Conservation (phyloP, 2,888 invertebrate species). For the Melikaiella ostensackeni region DNA sequence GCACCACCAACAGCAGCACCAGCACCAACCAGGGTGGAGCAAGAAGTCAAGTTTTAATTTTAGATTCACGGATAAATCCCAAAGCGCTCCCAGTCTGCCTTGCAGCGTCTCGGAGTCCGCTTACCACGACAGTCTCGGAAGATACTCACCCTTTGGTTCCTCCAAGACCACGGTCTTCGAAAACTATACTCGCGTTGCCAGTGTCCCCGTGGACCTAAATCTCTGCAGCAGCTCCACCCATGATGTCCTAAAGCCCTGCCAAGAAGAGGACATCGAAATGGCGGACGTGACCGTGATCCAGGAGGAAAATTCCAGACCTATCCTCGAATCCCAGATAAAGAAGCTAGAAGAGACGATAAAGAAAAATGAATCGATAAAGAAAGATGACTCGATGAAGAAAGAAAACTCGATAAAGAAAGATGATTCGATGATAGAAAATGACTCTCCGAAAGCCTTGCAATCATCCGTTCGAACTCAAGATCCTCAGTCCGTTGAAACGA, state of each 20-base stretch:
- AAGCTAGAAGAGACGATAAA: slow-evolving; percentile 52
- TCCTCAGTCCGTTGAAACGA: slow-evolving; percentile 51
- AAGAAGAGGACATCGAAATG: slow-evolving; percentile 55
- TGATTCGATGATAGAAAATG: not conserved
- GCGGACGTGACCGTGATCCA: slow-evolving; percentile 55
- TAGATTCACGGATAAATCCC: slow-evolving; percentile 76
- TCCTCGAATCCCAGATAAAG: slow-evolving; percentile 46
- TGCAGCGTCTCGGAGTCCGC: slow-evolving; percentile 67
- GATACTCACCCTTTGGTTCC: slow-evolving; percentile 44
- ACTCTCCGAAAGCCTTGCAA: slow-evolving; percentile 37
- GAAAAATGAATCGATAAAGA: slow-evolving; percentile 30
- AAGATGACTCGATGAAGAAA: slow-evolving; percentile 24
- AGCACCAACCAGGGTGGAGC: slow-evolving; percentile 63
- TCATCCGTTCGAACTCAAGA: slow-evolving; percentile 69
- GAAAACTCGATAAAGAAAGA: slow-evolving; percentile 25
- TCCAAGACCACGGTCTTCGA: slow-evolving; percentile 55
- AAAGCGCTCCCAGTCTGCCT: slow-evolving; percentile 75
- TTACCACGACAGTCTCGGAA: slow-evolving; percentile 50
- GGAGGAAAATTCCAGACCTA: slow-evolving; percentile 37
- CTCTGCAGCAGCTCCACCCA: slow-evolving; percentile 76
- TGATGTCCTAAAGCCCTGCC: slow-evolving; percentile 39
- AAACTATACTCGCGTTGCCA: slow-evolving; percentile 77
- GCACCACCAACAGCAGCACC: slow-evolving; percentile 54
- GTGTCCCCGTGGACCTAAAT: slow-evolving; percentile 84
- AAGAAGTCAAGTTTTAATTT: slow-evolving; percentile 72